Percentiles rank a stretch among this genome's conserved stretches.
Evolutionary conservation across 2,113 vertebrate genomes (phyloP).

Genomic region (Rhagologus leucostigma): DNA sequence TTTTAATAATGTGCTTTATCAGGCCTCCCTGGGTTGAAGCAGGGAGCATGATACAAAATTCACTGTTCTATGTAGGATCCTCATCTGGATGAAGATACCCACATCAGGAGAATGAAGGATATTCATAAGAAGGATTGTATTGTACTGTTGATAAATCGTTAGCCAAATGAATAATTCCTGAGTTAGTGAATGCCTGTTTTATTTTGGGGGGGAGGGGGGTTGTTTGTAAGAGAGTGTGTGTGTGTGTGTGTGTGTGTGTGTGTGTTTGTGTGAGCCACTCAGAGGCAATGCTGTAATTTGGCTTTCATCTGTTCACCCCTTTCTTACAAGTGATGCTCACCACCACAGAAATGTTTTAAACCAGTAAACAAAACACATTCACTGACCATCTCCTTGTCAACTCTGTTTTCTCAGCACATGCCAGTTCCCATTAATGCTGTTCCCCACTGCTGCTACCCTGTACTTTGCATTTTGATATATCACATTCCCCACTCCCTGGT

Average conservation of each 20-base stretch:
- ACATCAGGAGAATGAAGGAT: constrained; percentile 21
- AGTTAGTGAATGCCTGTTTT: constrained; percentile 2
- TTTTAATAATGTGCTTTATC: neutral
- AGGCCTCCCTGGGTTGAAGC: constrained; percentile 16
- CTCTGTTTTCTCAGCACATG: constrained; percentile 23
- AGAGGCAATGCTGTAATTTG: constrained; percentile 39
- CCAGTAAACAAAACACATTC: constrained; percentile 32
- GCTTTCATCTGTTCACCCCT: constrained; percentile 11
- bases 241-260: neutral
- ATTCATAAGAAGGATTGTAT: constrained; percentile 19
- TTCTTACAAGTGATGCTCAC: neutral
- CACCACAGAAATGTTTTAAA: constrained; percentile 12
- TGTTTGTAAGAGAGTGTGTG: neutral
- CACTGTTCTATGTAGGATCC: neutral
- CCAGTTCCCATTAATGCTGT: neutral
- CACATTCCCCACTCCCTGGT: neutral
- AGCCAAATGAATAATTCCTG: neutral
- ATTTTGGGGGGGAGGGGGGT: neutral
- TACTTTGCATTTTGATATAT: constrained; percentile 2
- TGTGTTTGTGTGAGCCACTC: neutral
- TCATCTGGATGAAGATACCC: constrained; percentile 10
- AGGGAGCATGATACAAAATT: constrained; percentile 7
- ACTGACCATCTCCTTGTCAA: constrained; percentile 26
- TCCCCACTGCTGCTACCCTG: neutral
- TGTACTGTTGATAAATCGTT: constrained; percentile 8